Evolutionary conservation across 2,113 vertebrate genomes (phyloP).

Genomic region (Xyliphius kryptos): DNA sequence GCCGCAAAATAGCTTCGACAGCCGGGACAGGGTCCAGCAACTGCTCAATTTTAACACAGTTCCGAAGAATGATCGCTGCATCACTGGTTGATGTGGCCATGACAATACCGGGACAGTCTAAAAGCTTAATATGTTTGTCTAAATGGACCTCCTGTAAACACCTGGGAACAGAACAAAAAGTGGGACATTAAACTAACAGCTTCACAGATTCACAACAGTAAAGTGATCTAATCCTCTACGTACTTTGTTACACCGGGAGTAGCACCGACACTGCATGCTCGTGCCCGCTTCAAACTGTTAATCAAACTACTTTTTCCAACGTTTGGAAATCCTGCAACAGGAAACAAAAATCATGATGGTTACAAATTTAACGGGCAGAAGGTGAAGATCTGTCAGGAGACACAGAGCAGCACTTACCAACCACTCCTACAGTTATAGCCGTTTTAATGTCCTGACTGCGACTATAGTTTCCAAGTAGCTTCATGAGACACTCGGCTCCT

Average conservation of each 20-base stretch:
- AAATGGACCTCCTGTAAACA: constrained; percentile 82
- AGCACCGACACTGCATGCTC: constrained; percentile 76
- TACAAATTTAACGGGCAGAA: too few species aligned
- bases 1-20: constrained; percentile 77
- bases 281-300: constrained; percentile 82
- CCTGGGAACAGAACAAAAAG: too few species aligned
- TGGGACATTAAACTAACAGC: constrained; percentile 22
- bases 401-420: too few species aligned
- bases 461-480: constrained; percentile 80
- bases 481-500: constrained; percentile 84
- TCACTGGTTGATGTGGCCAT: constrained; percentile 74
- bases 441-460: constrained; percentile 77
- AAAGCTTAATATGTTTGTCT: constrained; percentile 81
- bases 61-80: constrained; percentile 76
- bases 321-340: constrained; percentile 77
- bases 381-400: too few species aligned
- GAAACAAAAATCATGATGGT: too few species aligned
- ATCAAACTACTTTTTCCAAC: constrained; percentile 91
- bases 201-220: too few species aligned
- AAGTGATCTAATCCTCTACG: constrained; percentile 22
- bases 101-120: constrained; percentile 83
- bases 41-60: constrained; percentile 80
- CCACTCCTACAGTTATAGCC: constrained; percentile 80
- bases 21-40: constrained; percentile 74
- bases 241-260: constrained; percentile 86